phyloP scores from a whole-genome alignment of 1,140 invertebrate species.

The Drosophila micromelanica region DNA sequence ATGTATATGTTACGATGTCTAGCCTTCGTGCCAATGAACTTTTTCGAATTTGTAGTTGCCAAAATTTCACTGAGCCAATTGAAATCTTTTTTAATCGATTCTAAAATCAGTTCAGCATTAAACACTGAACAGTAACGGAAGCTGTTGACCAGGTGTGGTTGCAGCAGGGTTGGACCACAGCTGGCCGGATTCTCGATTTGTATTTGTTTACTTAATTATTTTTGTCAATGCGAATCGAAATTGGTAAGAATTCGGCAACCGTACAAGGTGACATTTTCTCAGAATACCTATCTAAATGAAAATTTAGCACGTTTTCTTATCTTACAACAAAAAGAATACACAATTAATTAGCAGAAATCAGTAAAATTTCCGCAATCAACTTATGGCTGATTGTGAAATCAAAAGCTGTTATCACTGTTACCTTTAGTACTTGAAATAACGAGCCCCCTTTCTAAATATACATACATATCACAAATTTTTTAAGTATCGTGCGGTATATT shows the following conservation, averaged over 20 bases:
- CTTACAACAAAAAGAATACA: neutral
- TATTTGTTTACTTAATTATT: conserved; percentile 26
- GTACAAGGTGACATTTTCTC: conserved; percentile 40
- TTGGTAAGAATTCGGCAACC: conserved; percentile 18
- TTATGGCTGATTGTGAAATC: too few relatives aligned
- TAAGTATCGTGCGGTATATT: too few relatives aligned
- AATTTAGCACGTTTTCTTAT: conserved; percentile 20
- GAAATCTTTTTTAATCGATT: conserved; percentile 22
- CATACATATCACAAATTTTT: too few relatives aligned
- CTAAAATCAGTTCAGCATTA: conserved; percentile 12
- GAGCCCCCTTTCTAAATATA: too few relatives aligned
- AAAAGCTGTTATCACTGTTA: too few relatives aligned
- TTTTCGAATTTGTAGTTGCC: conserved; percentile 9
- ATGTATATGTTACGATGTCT: neutral
- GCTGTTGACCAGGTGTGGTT: conserved; percentile 28
- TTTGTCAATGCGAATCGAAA: conserved; percentile 13
- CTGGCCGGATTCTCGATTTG: conserved; percentile 13
- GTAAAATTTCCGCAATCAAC: neutral
- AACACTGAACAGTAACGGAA: neutral
- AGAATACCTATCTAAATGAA: conserved; percentile 18
- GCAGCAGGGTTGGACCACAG: conserved; percentile 10
- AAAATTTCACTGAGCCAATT: conserved; percentile 11
- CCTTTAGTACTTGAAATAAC: too few relatives aligned
- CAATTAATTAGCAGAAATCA: neutral
- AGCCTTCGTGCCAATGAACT: conserved; percentile 29